These are phyloP conservation scores for Conus betulinus DNA, from an alignment of 1,140 invertebrate genomes.

Conservation along the genomic window DNA sequence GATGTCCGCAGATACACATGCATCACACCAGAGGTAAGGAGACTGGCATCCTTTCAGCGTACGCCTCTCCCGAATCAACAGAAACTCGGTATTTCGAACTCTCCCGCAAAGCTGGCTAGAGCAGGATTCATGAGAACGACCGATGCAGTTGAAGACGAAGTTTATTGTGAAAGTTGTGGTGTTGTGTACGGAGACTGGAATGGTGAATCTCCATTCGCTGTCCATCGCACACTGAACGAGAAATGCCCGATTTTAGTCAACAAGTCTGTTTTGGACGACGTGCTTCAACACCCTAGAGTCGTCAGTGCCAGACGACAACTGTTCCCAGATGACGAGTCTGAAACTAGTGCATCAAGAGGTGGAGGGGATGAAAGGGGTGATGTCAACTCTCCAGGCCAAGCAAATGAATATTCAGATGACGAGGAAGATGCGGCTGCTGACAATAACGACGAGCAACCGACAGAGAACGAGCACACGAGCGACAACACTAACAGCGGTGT, in stretches of 20 bases:
- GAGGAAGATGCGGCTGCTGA: not conserved
- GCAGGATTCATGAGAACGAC: conserved; percentile 43
- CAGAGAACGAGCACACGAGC: not conserved
- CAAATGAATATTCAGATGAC: not conserved
- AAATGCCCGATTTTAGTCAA: conserved; percentile 41
- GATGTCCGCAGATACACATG: not conserved
- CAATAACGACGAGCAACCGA: not conserved
- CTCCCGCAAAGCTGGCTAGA: conserved; percentile 43
- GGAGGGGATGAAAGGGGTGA: not conserved
- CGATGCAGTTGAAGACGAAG: conserved; percentile 31
- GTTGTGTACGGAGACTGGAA: conserved; percentile 33
- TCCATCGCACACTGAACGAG: conserved; percentile 43
- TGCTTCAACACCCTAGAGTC: not conserved
- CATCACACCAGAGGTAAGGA: conserved; percentile 29
- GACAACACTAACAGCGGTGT: not conserved
- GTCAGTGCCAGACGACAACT: conserved; percentile 3
- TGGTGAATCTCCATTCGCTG: conserved; percentile 46
- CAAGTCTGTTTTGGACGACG: conserved; percentile 1
- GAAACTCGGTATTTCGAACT: conserved; percentile 31
- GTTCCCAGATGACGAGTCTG: not conserved
- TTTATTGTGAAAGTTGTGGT: conserved; percentile 35
- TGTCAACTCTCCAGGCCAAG: too few species aligned
- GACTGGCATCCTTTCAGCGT: conserved; percentile 28
- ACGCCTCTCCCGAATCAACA: conserved; percentile 31
- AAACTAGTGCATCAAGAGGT: not conserved